Evolutionary conservation across 2,888 invertebrate genomes (phyloP).

Genomic region (Tetragnatha montana): DNA sequence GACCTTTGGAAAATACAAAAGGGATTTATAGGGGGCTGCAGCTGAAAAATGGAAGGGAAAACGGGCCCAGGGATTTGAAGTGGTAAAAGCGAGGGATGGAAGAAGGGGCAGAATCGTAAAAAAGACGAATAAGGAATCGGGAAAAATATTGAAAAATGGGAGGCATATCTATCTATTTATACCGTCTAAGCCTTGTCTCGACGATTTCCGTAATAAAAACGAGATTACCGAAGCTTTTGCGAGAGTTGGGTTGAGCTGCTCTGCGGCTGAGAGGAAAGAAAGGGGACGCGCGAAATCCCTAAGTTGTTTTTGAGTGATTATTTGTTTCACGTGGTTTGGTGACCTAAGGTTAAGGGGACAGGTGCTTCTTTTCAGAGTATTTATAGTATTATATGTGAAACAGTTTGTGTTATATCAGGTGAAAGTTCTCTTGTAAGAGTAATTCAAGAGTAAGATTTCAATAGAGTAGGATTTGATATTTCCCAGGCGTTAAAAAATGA

Average conservation of each 20-base stretch:
- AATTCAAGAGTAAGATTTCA: too few species aligned
- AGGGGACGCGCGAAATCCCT: not conserved
- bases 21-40: constrained; percentile 34
- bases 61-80: not conserved
- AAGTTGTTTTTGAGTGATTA: constrained; percentile 1
- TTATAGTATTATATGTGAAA: too few species aligned
- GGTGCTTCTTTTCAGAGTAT: not conserved
- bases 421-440: too few species aligned
- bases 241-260: constrained; percentile 54
- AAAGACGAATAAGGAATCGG: not conserved
- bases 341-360: not conserved
- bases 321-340: not conserved
- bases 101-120: constrained; percentile 20
- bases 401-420: too few species aligned
- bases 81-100: constrained; percentile 1
- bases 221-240: constrained; percentile 64
- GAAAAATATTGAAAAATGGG: constrained; percentile 54
- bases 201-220: constrained; percentile 66
- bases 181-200: constrained; percentile 48
- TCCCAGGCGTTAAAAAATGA: too few species aligned
- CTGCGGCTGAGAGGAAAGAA: not conserved
- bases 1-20: constrained; percentile 46
- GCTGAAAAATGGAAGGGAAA: constrained; percentile 48
- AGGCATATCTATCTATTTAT: constrained; percentile 52
- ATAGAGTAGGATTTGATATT: too few species aligned